Base-by-base conservation (phyloP, 2,113 vertebrate species). In the Empidonax alnorum region DNA sequence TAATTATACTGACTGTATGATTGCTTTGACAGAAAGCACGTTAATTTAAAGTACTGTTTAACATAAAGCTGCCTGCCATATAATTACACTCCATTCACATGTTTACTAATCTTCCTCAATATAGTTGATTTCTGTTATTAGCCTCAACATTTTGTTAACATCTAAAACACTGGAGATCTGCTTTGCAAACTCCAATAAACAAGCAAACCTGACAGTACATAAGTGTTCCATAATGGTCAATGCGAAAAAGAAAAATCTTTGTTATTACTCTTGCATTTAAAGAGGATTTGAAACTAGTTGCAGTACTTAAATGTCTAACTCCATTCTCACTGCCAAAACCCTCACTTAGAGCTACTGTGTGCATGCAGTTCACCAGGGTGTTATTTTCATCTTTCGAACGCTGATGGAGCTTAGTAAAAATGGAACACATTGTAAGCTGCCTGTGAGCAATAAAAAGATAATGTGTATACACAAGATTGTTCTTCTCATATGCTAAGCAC, bases 1-100 rank as follows among this genome's bases (percentile, higher is more conserved):
- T 90, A 84, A 96, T 96, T 91, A 75, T 69, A 77, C 91, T 55
- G 69, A 78, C 63, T 84, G 67, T 62, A 93, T 85, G 89, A 94
- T 76, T 86, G 67, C 81, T 89, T 82, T 91, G 66, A 74, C 82
- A 93, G 65, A 93, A 96, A 93, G 87, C 67, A 72, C 83, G 94
- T 94, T 95, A 79, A 96, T 96, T 95, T 96, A 95, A 95, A 96
- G 87, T 73, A 74, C 85, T 88, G 76, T 95, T 96, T 95, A 97
- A 96, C 94, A 93, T 95, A 96, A 94, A 89, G 91, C 92, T 91
- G 89, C 91, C 79, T 93, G 96, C 87, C 94, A 84, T 94, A 91
- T 97, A 96, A 97, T 97, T 96, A 95, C 84, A 94, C 90, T 95
- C 94, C 67, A 94, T 97, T 96, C 94, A 94, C 85, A 93, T 97